Base-by-base conservation (phyloP, 2,797 vertebrate genomes). In the Brachyrhaphis roseni region DNA sequence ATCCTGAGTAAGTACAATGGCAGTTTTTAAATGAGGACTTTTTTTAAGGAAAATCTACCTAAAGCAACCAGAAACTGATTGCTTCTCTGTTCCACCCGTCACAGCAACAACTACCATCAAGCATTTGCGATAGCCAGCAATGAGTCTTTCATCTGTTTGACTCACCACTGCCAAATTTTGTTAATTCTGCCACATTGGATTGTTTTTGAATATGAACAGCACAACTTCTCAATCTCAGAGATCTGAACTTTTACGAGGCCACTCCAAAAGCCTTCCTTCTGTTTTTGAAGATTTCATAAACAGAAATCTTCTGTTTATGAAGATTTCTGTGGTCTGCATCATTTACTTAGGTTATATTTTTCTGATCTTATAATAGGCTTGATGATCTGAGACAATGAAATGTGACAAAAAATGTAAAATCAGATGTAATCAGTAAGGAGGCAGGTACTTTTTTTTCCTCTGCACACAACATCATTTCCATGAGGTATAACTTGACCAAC, bases 401-500 rank as follows among this genome's bases (percentile, higher is more conserved):
- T 46, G 68, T 28, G 68, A 72, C 68, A 72, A 28, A 45, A 57
- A 46, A 70, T 28, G 26, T n/a, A 28, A 71, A 71, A 16, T 71
- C 26, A 7, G 12, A 45, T 15, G 68, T 43, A 71, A 71, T 15
- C 39, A 71, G 68, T 72, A 28, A 71, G 39, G 1, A 41, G 39
- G 23, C 39, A 43, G 39, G 8, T 36, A 10, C 5, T 36, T 8
- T 68, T 36, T 10, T 11, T 43, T 10, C 20, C 8, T 8, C 26
- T 8, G 23, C 4, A 70, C 20, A 43, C 4, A 39, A 12, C 51
- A 55, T 80, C 45, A 49, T 80, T 74, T 64, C 2, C 43, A 8
- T 7, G 23, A 73, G n/a, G 10, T 28, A 49, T 70, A 55, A 13
- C 57, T 78, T 76, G 36, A 91, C 93, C 75, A 93, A 99, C 98